These are phyloP conservation scores for Nasonia giraulti DNA, from an alignment of 1,140 invertebrate genomes.

Conservation along the genomic window DNA sequence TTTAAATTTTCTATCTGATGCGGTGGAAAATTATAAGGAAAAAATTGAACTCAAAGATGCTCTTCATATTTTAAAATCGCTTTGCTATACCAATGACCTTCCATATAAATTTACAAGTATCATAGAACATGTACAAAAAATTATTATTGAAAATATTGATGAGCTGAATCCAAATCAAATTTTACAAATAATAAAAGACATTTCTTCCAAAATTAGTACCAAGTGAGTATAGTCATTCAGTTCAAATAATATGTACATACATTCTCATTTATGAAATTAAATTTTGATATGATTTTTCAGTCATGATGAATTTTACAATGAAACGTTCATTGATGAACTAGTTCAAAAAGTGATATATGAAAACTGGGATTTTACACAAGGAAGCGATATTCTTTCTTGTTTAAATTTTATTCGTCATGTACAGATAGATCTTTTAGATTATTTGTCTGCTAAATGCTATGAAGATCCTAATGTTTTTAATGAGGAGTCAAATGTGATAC, in stretches of 20 bases:
- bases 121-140: slow-evolving; percentile 17
- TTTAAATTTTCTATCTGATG: slow-evolving; percentile 15
- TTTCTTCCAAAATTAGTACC: slow-evolving; percentile 61
- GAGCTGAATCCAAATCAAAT: slow-evolving; percentile 72
- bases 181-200: slow-evolving; percentile 68
- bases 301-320: slow-evolving; percentile 75
- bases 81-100: background rate
- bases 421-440: slow-evolving; percentile 75
- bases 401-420: slow-evolving; percentile 75
- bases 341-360: slow-evolving; percentile 65
- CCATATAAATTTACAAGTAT: slow-evolving; percentile 7
- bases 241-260: background rate
- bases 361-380: slow-evolving; percentile 73
- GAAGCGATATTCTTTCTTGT: slow-evolving; percentile 71
- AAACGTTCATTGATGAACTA: slow-evolving; percentile 74
- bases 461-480: slow-evolving; percentile 65
- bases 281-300: slow-evolving; percentile 51
- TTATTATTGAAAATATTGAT: slow-evolving; percentile 60
- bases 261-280: slow-evolving; percentile 48
- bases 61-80: slow-evolving; percentile 31
- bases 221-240: slow-evolving; percentile 51
- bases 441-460: slow-evolving; percentile 72
- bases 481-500: slow-evolving; percentile 63
- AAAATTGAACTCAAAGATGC: background rate
- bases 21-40: slow-evolving; percentile 19